These are phyloP conservation scores for Cherax quadricarinatus DNA, from an alignment of 1,140 invertebrate species.

Conservation along the genomic window DNA sequence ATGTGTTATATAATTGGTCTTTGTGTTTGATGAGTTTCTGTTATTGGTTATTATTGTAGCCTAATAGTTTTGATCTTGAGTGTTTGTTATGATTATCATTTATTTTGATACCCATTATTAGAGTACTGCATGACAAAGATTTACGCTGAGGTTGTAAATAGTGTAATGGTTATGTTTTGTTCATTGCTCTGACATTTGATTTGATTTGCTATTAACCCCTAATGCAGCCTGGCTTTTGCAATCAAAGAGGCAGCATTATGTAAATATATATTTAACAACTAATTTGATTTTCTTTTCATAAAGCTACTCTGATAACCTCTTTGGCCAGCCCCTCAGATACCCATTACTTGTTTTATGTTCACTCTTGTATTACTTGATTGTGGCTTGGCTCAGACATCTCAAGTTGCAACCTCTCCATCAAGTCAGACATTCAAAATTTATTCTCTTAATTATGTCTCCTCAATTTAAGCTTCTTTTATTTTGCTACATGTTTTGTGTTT, in stretches of 20 bases:
- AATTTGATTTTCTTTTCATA: slow-evolving; percentile 41
- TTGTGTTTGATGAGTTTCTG: neutral
- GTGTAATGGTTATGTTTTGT: slow-evolving; percentile 54
- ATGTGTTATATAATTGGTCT: neutral
- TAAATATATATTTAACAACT: slow-evolving; percentile 59
- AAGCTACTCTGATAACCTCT: slow-evolving; percentile 29
- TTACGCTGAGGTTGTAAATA: slow-evolving; percentile 60
- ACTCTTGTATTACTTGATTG: slow-evolving; percentile 42
- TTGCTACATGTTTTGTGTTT: too few species aligned
- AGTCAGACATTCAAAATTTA: neutral
- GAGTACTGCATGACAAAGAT: slow-evolving; percentile 34
- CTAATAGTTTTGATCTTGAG: slow-evolving; percentile 18
- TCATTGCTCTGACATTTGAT: slow-evolving; percentile 53
- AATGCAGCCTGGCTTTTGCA: slow-evolving; percentile 64
- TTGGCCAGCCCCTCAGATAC: slow-evolving; percentile 31
- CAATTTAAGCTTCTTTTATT: neutral
- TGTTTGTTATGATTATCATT: slow-evolving; percentile 15
- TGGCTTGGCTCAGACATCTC: slow-evolving; percentile 8
- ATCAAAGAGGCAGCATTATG: slow-evolving; percentile 63
- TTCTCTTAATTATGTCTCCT: neutral
- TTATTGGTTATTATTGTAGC: slow-evolving; percentile 20
- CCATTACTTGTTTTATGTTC: slow-evolving; percentile 47
- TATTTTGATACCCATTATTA: slow-evolving; percentile 26
- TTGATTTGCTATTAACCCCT: slow-evolving; percentile 63
- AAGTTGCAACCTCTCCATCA: neutral